Evolutionary conservation across 2,113 vertebrate genomes (phyloP), one percentile per base, ranked within the genome.

Genomic region (Amphiprion percula): DNA sequence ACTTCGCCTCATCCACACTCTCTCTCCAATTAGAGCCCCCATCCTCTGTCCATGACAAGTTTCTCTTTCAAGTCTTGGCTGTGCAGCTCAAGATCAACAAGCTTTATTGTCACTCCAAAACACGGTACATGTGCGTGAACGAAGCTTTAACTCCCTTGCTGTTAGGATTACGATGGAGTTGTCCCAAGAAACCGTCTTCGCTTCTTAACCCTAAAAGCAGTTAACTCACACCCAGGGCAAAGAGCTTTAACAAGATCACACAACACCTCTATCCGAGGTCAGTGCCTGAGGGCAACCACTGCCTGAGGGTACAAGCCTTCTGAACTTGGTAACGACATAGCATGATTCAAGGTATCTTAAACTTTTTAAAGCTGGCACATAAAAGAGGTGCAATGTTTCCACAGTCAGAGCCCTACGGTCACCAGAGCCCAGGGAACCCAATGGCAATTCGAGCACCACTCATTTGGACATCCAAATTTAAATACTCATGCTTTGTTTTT

Each of bases 1-100:
- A 53, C 24, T 39, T 44, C 12, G 9, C 85, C 64, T 77, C 66
- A 65, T 80, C 21, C 61, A 79, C 37, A 46, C 66, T 69, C 68
- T 83, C 69, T 37, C 46, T 70, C 47, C 77, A 76, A 90, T 90
- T 79, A 83, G 44, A 68, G 53, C 50, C 50, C 58, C 26, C 55
- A 3, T 10, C 52, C 52, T 26, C 37, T 28, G 30, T 52, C 49
- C 39, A 53, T 69, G 76, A 71, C 65, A 64, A 26, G 53, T 50
- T 12, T 61, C 53, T 17, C 24, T 63, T 33, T 30, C 1, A 46
- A 50, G 41, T 72, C 62, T 39, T 12, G 1, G 26, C 46, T 44
- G 47, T 30, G 80, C 44, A 66, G 68, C 46, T 88, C 21, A 78
- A 47, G 12, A 30, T 30, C 30, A 30, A 4, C 4, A 5, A 37